Base-by-base conservation (phyloP, 2,797 vertebrate species). In the Poecilia picta region DNA sequence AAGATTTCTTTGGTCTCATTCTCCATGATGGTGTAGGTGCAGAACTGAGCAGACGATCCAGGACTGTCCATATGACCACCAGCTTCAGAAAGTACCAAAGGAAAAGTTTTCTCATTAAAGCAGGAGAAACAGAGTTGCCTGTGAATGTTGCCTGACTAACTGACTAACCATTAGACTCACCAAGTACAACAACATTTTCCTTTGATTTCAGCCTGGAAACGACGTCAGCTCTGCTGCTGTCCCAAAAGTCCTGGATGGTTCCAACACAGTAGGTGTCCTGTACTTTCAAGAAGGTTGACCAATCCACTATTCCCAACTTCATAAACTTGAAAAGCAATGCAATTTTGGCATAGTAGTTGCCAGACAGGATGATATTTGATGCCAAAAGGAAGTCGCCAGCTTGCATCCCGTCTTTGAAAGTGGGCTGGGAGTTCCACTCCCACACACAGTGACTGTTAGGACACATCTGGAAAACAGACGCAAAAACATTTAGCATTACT, bases 281-380 rank as follows among this genome's bases (percentile, higher is more conserved):
- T 55, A 55, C 25, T 55, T n/a, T 55, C 23, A 55, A n/a, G 25
- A 55, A 55, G 8, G 10, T n/a, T 55, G 53, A 55, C 53, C 25
- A n/a, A n/a, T 55, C 53, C 53, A 55, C 53, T 10, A n/a, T n/a
- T 4, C 55, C 41, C 41, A 75, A 46, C 1, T 46, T 75, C 74
- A 75, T 75, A 33, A 62, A 75, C n/a, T 62, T 62, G 41, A 75
- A 75, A 1, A 75, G 74, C 4, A 75, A 43, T 12, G 74, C 41
- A n/a, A 75, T 41, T 62, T 75, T 75, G 16, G 39, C 13, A 20
- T 62, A 75, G 41, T 47, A 46, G 74, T 64, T 75, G 13, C 74
- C 74, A 23, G 74, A 75, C 1, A 75, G 55, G 13, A 75, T 16
- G 16, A 75, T 75, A 20, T 75, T 75, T 11, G n/a, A 46, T 4